Evolutionary conservation across 37 sponge, comb jelly and placozoan species (phyloP), one percentile per base, ranked within the genome.

Genomic region (Crambe crambe): DNA sequence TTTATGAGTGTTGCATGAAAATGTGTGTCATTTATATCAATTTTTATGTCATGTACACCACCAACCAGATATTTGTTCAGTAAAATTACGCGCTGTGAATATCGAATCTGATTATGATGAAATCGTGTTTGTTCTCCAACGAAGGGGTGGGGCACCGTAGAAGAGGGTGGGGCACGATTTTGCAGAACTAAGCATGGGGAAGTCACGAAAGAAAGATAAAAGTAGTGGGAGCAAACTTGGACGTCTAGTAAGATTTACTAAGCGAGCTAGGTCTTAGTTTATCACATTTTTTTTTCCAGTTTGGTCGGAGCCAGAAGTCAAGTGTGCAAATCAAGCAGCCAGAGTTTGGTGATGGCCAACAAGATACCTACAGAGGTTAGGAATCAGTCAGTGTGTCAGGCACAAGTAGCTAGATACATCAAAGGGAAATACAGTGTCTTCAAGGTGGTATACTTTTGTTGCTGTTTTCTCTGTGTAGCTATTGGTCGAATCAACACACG

Each of bases 361-460:
- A 70, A 59, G 73, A 81, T 22, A 81, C 72, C 21, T 81, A 81
- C 63, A 71, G 73, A 81, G 71, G 81, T 81, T 5, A 72, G 72
- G 23, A 1, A 26, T 43, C 41, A 22, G 15, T 44, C 41, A 27
- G 18, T 58, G 12, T 4, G 18, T 79, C n/a, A n/a, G n/a, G n/a
- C n/a, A n/a, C n/a, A n/a, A n/a, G n/a, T n/a, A n/a, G n/a, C n/a
- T n/a, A n/a, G n/a, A n/a, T n/a, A n/a, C n/a, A n/a, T n/a, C n/a
- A n/a, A n/a, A n/a, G n/a, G n/a, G n/a, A n/a, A n/a, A n/a, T n/a
- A n/a, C n/a, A n/a, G n/a, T n/a, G n/a, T n/a, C n/a, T n/a, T n/a
- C n/a, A n/a, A n/a, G n/a, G n/a, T n/a, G n/a, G 2, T 17, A 79
- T 17, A 27, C 29, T 15, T 68, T 0, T 21, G 20, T 22, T 21